Conservation (phyloP, 1,140 invertebrate genomes). For the Psix sp. region DNA sequence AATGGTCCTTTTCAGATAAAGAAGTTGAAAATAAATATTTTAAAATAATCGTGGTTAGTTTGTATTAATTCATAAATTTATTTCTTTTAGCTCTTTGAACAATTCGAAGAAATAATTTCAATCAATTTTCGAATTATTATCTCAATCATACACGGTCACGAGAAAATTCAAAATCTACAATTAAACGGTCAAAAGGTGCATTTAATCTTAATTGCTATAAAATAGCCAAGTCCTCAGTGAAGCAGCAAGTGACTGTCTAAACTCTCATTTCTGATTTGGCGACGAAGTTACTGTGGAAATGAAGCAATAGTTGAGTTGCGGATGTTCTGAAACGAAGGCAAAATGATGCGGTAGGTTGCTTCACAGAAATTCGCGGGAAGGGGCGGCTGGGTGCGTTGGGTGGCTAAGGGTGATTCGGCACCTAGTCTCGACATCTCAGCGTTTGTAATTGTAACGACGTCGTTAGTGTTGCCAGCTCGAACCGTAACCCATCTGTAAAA, state of each 20-base stretch:
- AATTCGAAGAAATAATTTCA: too few relatives aligned
- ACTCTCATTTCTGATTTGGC: slow-evolving; percentile 55
- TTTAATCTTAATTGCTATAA: slow-evolving; percentile 62
- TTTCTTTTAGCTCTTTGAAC: too few relatives aligned
- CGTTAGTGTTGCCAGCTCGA: slow-evolving; percentile 62
- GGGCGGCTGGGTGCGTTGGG: slow-evolving; percentile 14
- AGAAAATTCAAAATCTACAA: too few relatives aligned
- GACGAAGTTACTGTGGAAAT: slow-evolving; percentile 59
- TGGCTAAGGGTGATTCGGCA: slow-evolving; percentile 38
- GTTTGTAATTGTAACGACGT: slow-evolving; percentile 66
- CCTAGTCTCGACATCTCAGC: slow-evolving; percentile 53
- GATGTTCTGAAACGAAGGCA: slow-evolving; percentile 56
- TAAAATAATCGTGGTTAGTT: too few relatives aligned
- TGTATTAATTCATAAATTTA: too few relatives aligned
- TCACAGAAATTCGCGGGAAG: slow-evolving; percentile 21
- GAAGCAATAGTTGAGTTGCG: slow-evolving; percentile 55
- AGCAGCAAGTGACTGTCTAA: slow-evolving; percentile 44
- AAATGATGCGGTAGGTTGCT: slow-evolving; percentile 59
- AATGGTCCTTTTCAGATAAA: too few relatives aligned
- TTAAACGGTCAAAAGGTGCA: slow-evolving; percentile 45
- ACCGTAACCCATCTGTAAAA: slow-evolving; percentile 61
- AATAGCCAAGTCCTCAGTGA: slow-evolving; percentile 51
- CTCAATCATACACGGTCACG: too few relatives aligned
- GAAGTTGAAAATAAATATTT: too few relatives aligned
- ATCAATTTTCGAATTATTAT: too few relatives aligned